phyloP scores from a whole-genome alignment of 2,797 vertebrate species.

The Gymnodraco acuticeps region DNA sequence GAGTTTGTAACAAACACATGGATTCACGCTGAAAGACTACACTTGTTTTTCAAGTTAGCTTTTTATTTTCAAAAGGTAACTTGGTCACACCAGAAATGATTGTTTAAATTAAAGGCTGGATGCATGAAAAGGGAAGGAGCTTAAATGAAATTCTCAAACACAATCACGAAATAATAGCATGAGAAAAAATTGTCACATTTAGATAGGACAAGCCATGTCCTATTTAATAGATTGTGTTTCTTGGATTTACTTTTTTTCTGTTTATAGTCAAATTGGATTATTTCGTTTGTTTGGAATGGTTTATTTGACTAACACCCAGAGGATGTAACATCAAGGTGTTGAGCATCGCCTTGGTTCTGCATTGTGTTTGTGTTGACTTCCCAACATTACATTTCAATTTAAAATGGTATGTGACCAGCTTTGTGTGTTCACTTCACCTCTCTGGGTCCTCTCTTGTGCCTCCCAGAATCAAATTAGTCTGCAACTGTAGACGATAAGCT shows the following conservation, averaged over 20 bases:
- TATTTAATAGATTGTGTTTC: neutral
- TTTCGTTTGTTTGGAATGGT: neutral
- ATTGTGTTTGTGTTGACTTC: neutral
- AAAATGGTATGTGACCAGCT: neutral
- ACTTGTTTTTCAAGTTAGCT: neutral
- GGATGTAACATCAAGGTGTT: neutral
- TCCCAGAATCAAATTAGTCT: conserved; percentile 29
- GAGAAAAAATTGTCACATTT: too few species aligned
- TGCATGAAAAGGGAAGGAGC: neutral
- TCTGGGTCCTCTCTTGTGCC: neutral
- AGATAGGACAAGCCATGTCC: neutral
- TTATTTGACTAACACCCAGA: neutral
- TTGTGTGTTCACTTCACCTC: neutral
- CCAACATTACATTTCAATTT: neutral
- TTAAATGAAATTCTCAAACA: neutral
- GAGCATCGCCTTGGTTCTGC: neutral
- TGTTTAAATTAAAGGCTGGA: neutral
- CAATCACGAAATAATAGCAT: neutral
- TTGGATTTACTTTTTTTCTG: neutral
- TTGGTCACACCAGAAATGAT: neutral
- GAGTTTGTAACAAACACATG: neutral
- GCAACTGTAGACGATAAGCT: conserved; percentile 21
- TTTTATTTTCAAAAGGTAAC: neutral
- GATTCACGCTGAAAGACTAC: neutral
- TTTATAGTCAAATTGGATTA: neutral